phyloP scores from a whole-genome alignment of 2,888 invertebrate species.

The Drosophila setosimentum region DNA sequence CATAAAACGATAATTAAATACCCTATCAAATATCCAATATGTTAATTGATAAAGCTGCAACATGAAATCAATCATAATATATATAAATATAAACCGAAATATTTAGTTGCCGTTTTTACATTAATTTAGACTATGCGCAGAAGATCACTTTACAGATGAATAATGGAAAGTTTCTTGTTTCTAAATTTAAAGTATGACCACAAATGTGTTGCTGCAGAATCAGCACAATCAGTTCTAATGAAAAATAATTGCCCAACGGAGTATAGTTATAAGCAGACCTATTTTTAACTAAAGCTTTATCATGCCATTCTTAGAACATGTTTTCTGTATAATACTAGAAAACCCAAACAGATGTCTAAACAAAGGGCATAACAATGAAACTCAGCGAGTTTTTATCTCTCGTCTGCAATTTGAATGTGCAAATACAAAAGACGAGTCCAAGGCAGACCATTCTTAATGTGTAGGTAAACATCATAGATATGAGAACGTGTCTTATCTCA shows the following conservation, averaged over 20 bases:
- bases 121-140: not conserved
- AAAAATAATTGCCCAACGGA: not conserved
- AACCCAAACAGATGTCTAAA: conserved; percentile 1
- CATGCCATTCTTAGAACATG: not conserved
- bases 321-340: not conserved
- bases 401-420: conserved; percentile 49
- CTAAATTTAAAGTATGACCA: not conserved
- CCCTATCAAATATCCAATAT: conserved; percentile 9
- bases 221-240: not conserved
- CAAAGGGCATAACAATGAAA: conserved; percentile 8
- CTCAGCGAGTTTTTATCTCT: conserved; percentile 17
- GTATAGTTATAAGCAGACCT: not conserved
- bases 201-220: not conserved
- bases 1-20: conserved; percentile 5
- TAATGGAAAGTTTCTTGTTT: not conserved
- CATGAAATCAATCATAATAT: not conserved
- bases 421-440: conserved; percentile 53
- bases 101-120: not conserved
- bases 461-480: conserved; percentile 14
- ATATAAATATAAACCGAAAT: no score
- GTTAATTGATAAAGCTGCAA: not conserved
- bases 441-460: conserved; percentile 45
- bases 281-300: not conserved
- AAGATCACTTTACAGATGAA: not conserved
- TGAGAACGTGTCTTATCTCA: conserved; percentile 35